Evolutionary conservation across 2,113 vertebrate species (phyloP), one percentile per base, ranked within the genome.

Genomic region (Paramisgurnus dabryanus): DNA sequence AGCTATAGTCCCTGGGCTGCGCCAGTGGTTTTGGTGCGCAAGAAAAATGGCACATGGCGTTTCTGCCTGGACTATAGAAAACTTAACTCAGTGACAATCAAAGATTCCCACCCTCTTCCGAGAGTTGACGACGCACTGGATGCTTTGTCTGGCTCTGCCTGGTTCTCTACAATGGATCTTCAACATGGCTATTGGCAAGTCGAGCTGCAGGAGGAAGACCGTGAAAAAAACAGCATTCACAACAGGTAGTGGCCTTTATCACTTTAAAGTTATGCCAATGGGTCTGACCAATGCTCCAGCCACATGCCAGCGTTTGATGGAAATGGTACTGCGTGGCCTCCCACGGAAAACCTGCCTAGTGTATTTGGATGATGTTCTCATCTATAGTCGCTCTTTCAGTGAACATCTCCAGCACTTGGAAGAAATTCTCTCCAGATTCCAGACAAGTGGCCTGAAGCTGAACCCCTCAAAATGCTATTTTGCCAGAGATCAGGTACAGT

Each of bases 11-110:
- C 81, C 17, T 82, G 74, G 79, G 22, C 69, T 45, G 61, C 76
- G 6, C 82, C 82, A 43, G 22, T 82, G 7, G 82, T 81, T 15
- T 53, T 81, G 7, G 78, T 83, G 6, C 49, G 9, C 13, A 84
- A 84, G 15, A 74, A 75, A 22, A 64, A 85, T 67, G 78, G 68
- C 27, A 83, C 70, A 12, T 84, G 78, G 22, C 40, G 76, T 39
- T 85, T 85, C 57, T 80, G 68, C 68, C 22, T 84, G 0, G 72
- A 86, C 60, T 87, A 74, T 7, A 12, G 60, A 3, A 84, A 84
- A 43, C 53, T 87, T 0, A 85, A 84, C 53, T 34, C 77, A 2
- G 74, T 83, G 1, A 83, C 78, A 1, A 64, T 83, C 12, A 85
- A 78, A 40, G 78, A 85, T 18, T 70, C 83, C 6, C 79, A 81